Evolutionary conservation across 2,888 invertebrate species (phyloP).

Genomic region (Caenorhabditis virilis): DNA sequence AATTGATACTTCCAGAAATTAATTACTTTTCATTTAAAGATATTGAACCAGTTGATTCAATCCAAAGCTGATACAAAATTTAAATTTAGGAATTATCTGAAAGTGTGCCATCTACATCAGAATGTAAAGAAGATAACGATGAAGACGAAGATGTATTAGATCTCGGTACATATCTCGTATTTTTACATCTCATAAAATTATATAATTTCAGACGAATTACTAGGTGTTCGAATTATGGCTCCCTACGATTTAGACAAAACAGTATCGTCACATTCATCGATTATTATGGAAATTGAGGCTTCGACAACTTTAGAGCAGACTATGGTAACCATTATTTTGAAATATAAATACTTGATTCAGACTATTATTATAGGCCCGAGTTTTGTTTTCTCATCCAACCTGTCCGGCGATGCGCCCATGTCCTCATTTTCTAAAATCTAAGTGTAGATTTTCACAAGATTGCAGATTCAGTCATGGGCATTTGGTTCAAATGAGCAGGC

Average conservation of each 20-base stretch:
- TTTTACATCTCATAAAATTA: too few relatives aligned
- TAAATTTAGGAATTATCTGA: too few relatives aligned
- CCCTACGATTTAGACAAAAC: slow-evolving; percentile 22
- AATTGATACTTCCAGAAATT: too few relatives aligned
- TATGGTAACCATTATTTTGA: too few relatives aligned
- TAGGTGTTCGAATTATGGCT: too few relatives aligned
- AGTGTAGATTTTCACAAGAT: slow-evolving; percentile 37
- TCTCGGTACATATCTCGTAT: too few relatives aligned
- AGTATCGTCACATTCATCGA: slow-evolving; percentile 41
- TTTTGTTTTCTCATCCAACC: slow-evolving; percentile 51
- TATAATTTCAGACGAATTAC: too few relatives aligned
- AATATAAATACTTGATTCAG: too few relatives aligned
- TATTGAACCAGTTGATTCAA: too few relatives aligned
- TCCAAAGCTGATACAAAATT: too few relatives aligned
- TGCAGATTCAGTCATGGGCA: slow-evolving; percentile 53
- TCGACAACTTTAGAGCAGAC: too few relatives aligned
- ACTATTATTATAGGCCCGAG: slow-evolving; percentile 21
- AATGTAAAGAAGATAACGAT: slow-evolving; percentile 1
- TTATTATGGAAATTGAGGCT: slow-evolving; percentile 37
- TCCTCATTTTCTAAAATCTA: slow-evolving; percentile 38
- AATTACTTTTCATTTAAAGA: slow-evolving; percentile 3
- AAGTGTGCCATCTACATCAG: too few relatives aligned
- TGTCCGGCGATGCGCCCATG: slow-evolving; percentile 46
- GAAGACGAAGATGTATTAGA: slow-evolving; percentile 4
- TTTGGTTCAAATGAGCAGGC: slow-evolving; percentile 27